Percentiles rank a stretch among this genome's conserved stretches.
Conservation (phyloP, 2,797 vertebrate genomes). For the Dipus sagitta region DNA sequence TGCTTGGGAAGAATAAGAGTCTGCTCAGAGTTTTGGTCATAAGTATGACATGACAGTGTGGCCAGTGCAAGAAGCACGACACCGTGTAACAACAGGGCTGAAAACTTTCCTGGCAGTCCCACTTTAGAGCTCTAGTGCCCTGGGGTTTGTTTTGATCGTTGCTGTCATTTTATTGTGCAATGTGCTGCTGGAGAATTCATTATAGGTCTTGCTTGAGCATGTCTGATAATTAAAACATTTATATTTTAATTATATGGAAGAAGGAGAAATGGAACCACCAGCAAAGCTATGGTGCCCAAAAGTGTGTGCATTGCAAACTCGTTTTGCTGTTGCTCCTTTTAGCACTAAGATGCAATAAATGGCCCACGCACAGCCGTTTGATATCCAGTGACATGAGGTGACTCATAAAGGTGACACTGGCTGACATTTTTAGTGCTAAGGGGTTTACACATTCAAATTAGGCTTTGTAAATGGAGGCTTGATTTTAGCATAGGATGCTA, state of each 20-base stretch:
- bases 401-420: background rate
- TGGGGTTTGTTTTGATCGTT: background rate
- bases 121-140: background rate
- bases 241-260: conserved; percentile 62
- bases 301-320: conserved; percentile 53
- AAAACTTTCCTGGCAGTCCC: background rate
- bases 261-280: conserved; percentile 47
- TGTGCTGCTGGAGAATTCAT: conserved; percentile 36
- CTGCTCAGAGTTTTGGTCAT: background rate
- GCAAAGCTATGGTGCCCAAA: background rate
- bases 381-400: background rate
- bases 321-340: background rate
- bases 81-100: background rate
- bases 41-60: background rate
- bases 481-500: background rate
- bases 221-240: conserved; percentile 23
- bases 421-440: background rate
- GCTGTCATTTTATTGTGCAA: background rate
- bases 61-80: background rate
- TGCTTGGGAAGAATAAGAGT: background rate
- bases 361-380: background rate
- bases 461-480: background rate
- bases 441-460: background rate
- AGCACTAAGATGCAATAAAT: background rate
- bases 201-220: background rate